These are phyloP conservation scores for Baccha elongata DNA, from an alignment of 2,888 invertebrate species.

Conservation along the genomic window DNA sequence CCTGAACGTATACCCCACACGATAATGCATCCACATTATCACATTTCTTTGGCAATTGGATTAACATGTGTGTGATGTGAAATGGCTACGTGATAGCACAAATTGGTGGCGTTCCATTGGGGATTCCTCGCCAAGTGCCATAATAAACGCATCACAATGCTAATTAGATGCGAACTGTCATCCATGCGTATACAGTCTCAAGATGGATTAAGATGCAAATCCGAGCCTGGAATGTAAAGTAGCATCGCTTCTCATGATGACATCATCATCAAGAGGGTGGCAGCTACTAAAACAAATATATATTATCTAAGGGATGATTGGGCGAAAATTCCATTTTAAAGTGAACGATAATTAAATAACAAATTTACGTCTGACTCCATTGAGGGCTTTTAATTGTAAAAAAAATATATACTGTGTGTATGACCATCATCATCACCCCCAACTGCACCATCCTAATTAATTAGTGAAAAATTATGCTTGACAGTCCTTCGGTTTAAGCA, in stretches of 20 bases:
- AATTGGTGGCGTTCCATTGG: conserved; percentile 64
- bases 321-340: conserved; percentile 21
- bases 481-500: conserved; percentile 57
- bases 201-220: conserved; percentile 71
- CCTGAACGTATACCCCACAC: conserved; percentile 2
- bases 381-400: conserved; percentile 31
- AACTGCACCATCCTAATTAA: conserved; percentile 48
- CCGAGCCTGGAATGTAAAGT: conserved; percentile 43
- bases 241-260: neutral
- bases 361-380: conserved; percentile 55
- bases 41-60: conserved; percentile 58
- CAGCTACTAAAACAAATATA: neutral
- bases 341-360: conserved; percentile 68
- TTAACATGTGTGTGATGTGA: conserved; percentile 44
- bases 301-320: conserved; percentile 6
- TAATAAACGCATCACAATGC: conserved; percentile 66
- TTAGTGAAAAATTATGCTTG: conserved; percentile 69
- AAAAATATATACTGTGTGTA: neutral
- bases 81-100: conserved; percentile 51
- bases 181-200: conserved; percentile 62
- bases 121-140: conserved; percentile 58
- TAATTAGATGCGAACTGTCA: conserved; percentile 70
- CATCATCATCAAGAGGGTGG: neutral
- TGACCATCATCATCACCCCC: neutral
- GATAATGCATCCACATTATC: conserved; percentile 3